These are phyloP conservation scores for Atractosteus spatula DNA, from an alignment of 2,113 vertebrate genomes.

Conservation along the genomic window DNA sequence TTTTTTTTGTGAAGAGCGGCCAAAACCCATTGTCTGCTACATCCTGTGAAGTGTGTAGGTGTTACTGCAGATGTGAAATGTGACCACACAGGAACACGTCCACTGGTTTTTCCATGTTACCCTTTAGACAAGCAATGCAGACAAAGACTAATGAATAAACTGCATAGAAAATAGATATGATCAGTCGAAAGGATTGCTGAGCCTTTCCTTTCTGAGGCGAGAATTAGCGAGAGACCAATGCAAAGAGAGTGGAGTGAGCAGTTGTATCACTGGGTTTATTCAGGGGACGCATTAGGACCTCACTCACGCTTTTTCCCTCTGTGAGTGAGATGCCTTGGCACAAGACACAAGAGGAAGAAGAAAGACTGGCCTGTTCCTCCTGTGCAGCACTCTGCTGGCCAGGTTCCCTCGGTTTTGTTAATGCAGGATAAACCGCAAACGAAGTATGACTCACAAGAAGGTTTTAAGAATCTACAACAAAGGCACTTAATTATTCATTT, in stretches of 20 bases:
- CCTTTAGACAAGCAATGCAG: no score
- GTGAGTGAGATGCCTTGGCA: slow-evolving; percentile 5
- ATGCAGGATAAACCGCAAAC: slow-evolving; percentile 3
- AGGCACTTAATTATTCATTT: not conserved
- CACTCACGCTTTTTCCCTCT: not conserved
- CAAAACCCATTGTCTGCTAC: no score
- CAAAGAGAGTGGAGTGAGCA: not conserved
- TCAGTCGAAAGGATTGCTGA: no score
- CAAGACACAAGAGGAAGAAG: not conserved
- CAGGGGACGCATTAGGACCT: not conserved
- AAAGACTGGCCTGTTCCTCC: slow-evolving; percentile 10
- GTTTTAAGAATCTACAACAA: not conserved
- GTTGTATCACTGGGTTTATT: not conserved
- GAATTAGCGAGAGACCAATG: not conserved
- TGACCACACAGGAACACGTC: no score
- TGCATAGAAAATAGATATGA: no score
- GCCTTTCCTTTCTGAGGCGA: not conserved
- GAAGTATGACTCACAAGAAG: slow-evolving; percentile 1
- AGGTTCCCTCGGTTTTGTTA: slow-evolving; percentile 14
- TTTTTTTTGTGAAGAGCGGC: no score
- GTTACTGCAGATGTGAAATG: no score
- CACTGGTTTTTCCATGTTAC: no score
- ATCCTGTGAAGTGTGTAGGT: no score
- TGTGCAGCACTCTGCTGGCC: slow-evolving; percentile 5
- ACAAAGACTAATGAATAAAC: no score